Base-by-base conservation (phyloP, 2,888 invertebrate genomes). In the Drosophila koepferae region DNA sequence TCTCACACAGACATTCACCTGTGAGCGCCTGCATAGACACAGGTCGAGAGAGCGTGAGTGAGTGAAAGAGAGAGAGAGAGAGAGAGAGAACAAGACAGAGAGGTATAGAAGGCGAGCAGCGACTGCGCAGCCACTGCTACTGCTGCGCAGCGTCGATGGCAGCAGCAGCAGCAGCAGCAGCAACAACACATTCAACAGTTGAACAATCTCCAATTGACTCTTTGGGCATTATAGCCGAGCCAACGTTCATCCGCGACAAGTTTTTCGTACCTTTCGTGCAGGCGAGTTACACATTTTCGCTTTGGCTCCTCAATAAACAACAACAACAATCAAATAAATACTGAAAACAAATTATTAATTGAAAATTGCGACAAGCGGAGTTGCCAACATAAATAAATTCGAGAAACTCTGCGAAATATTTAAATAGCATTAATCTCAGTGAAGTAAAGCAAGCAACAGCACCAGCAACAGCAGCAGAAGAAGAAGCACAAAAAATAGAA, bases 181-280 rank as follows among this genome's bases (percentile, higher is more conserved):
- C 76, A 74, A 67, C 81, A 74, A 64, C 85, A 89, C 86, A 86
- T 86, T 86, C 86, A 86, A 90, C 90, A 86, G 86, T 86, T 86
- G 86, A 90, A 86, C 86, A 87, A 87, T 87, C 86, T 87, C 86
- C 86, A 87, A 87, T 90, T 87, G 86, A 87, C 86, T 87, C 90
- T 90, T 87, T 87, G 90, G 90, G 89, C 86, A 90, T 86, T 90
- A 90, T 90, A 90, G 89, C 90, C 90, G 90, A 90, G 84, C 82
- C 82, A 85, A 82, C 83, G 83, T 83, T 83, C 86, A 88, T 84
- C 92, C 86, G 91, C 91, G 90, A 91, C 92, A 89, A 91, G 92
- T 91, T 91, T 91, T 91, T 90, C 92, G 91, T 91, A 82, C 87
- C 92, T 88, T 86, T 87, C 80, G 87, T 86, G 78, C 86, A 87